Evolutionary conservation across 2,888 invertebrate species (phyloP).

Genomic region (Melolontha melolontha): DNA sequence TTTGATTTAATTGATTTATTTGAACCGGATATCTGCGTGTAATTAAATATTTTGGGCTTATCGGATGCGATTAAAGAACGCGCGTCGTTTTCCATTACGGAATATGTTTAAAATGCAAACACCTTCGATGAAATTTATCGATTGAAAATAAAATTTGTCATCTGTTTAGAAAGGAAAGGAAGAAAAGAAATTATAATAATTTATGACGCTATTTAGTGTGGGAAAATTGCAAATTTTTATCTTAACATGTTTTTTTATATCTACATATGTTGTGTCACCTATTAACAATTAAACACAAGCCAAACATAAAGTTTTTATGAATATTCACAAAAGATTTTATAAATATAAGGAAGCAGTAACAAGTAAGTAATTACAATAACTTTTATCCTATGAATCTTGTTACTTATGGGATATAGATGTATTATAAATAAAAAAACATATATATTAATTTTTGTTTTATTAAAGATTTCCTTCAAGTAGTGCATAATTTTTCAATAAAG

Average conservation of each 20-base stretch:
- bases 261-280: background rate
- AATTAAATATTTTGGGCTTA: conserved; percentile 12
- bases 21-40: conserved; percentile 5
- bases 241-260: background rate
- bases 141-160: conserved; percentile 7
- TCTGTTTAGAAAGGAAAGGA: background rate
- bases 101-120: background rate
- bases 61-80: background rate
- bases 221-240: conserved; percentile 10
- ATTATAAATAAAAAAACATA: no score
- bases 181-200: conserved; percentile 14
- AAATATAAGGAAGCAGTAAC: no score
- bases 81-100: background rate
- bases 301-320: no score
- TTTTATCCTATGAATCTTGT: no score
- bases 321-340: no score
- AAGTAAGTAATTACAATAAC: no score
- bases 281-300: conserved; percentile 6
- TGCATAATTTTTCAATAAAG: no score
- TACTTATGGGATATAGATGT: no score
- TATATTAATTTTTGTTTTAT: no score
- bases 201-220: background rate
- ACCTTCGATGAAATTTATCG: background rate
- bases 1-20: conserved; percentile 33
- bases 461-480: no score